Evolutionary conservation across 2,797 vertebrate genomes (phyloP).

Genomic region (Pipistrellus pipistrellus): DNA sequence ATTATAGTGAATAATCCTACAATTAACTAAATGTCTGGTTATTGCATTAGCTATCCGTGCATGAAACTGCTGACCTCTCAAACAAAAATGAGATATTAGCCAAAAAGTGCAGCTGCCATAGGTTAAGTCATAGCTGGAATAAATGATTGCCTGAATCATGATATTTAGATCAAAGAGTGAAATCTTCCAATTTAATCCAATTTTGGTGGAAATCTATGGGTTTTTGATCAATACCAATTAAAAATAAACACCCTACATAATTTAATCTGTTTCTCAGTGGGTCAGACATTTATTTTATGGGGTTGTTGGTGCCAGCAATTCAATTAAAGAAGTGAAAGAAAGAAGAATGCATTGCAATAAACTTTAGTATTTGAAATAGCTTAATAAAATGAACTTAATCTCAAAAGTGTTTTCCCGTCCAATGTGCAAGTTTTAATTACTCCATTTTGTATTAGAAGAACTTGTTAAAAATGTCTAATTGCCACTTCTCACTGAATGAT

Average conservation of each 20-base stretch:
- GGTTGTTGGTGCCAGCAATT: conserved; percentile 82
- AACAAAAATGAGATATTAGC: conserved; percentile 22
- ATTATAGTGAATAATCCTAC: background rate
- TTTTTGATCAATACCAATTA: conserved; percentile 75
- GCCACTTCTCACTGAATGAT: conserved; percentile 72
- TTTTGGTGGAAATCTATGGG: conserved; percentile 74
- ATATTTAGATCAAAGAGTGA: conserved; percentile 66
- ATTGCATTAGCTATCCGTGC: background rate
- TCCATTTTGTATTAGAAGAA: conserved; percentile 82
- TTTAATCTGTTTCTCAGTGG: conserved; percentile 70
- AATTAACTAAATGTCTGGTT: conserved; percentile 15
- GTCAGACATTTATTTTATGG: conserved; percentile 79
- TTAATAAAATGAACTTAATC: conserved; percentile 86
- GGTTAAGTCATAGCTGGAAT: background rate
- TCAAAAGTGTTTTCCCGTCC: conserved; percentile 78
- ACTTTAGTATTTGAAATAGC: conserved; percentile 84
- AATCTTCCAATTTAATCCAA: conserved; percentile 59
- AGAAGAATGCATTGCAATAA: conserved; percentile 79
- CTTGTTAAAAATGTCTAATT: conserved; percentile 83
- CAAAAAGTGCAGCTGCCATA: background rate
- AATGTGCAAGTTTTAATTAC: conserved; percentile 85
- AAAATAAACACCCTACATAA: conserved; percentile 76
- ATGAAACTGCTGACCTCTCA: background rate
- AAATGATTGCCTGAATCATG: conserved; percentile 27
- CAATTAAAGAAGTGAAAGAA: conserved; percentile 79